Percentiles rank a stretch among this genome's conserved stretches.
These are phyloP conservation scores for Pituophis catenifer DNA, from an alignment of 2,113 vertebrate genomes.

Conservation along the genomic window DNA sequence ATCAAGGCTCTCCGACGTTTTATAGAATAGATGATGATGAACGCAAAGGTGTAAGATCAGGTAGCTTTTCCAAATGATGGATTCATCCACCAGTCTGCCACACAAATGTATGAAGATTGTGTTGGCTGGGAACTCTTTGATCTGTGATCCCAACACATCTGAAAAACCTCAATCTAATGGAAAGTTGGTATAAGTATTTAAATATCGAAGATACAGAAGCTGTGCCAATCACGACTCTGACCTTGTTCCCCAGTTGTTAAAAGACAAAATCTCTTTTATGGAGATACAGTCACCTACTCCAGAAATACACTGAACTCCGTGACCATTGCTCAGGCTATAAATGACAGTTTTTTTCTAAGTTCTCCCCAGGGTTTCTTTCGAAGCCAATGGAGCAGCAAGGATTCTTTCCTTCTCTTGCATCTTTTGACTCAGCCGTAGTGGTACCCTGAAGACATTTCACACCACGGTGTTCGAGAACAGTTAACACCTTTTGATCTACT, in stretches of 20 bases:
- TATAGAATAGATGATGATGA: neutral
- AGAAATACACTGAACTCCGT: neutral
- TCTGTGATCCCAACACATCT: neutral
- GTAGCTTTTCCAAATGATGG: neutral
- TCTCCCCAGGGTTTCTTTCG: neutral
- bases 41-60: neutral
- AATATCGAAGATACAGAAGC: neutral
- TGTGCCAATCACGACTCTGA: no score
- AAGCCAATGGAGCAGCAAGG: slow-evolving; percentile 1
- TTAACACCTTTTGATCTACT: neutral
- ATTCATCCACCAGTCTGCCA: neutral
- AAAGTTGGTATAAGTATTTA: neutral
- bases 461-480: neutral
- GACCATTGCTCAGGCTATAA: neutral
- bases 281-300: neutral
- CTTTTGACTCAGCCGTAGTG: neutral
- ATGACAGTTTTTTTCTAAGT: neutral
- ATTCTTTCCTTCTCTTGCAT: neutral
- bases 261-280: neutral
- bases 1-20: neutral
- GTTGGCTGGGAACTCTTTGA: neutral
- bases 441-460: slow-evolving; percentile 1
- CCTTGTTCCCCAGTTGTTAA: neutral
- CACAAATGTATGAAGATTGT: neutral
- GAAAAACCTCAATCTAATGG: neutral